Conservation (phyloP, 2,797 vertebrate species). For the Masticophis lateralis region DNA sequence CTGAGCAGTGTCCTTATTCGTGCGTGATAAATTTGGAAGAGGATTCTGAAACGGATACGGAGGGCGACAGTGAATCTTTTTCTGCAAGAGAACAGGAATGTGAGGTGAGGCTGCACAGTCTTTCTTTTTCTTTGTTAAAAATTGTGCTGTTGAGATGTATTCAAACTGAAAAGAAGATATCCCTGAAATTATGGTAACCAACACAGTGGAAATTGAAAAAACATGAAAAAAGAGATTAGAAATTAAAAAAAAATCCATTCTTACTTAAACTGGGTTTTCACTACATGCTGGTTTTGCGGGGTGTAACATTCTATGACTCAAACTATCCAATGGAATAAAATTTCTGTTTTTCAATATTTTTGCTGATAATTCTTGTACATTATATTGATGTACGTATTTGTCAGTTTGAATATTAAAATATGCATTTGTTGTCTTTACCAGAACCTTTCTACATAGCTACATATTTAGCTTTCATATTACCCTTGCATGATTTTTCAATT, state of each 20-base stretch:
- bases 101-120: slow-evolving; percentile 77
- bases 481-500: background rate
- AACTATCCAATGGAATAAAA: background rate
- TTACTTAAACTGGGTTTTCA: background rate
- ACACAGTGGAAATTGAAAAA: background rate
- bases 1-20: slow-evolving; percentile 81
- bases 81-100: slow-evolving; percentile 84
- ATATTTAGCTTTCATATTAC: background rate
- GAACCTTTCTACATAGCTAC: background rate
- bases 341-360: background rate
- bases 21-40: slow-evolving; percentile 88
- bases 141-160: background rate
- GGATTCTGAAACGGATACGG: slow-evolving; percentile 88
- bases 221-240: background rate
- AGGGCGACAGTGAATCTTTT: slow-evolving; percentile 86
- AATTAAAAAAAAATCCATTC: background rate
- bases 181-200: background rate
- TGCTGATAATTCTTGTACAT: background rate
- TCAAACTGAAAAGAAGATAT: background rate
- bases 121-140: background rate
- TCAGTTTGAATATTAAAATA: background rate
- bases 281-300: background rate
- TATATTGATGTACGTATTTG: background rate
- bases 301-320: background rate
- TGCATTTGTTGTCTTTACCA: background rate